These are phyloP conservation scores for Lordiphosa fenestrarum DNA, from an alignment of 2,888 invertebrate genomes.

Conservation along the genomic window DNA sequence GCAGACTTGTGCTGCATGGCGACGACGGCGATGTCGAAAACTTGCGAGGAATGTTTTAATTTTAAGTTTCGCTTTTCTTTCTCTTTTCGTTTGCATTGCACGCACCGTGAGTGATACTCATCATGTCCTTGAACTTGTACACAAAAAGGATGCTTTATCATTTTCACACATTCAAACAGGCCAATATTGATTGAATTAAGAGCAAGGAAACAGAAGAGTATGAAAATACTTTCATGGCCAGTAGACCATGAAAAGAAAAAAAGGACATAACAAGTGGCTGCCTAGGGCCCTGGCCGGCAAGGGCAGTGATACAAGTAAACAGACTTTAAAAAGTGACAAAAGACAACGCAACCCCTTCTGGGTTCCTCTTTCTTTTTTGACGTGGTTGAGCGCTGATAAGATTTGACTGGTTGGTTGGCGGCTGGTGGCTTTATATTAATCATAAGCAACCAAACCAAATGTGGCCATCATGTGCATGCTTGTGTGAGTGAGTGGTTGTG, in stretches of 20 bases:
- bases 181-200: constrained; percentile 58
- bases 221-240: constrained; percentile 63
- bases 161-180: constrained; percentile 44
- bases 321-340: constrained; percentile 26
- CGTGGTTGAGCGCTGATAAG: constrained; percentile 29
- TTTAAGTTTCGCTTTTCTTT: constrained; percentile 40
- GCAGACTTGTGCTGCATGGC: not conserved
- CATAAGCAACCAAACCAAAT: constrained; percentile 23
- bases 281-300: constrained; percentile 1
- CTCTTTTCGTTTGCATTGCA: constrained; percentile 15
- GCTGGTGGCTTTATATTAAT: constrained; percentile 25
- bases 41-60: constrained; percentile 68
- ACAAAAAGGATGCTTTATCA: constrained; percentile 51
- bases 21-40: constrained; percentile 14
- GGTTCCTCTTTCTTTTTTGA: constrained; percentile 7
- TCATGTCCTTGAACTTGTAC: constrained; percentile 52
- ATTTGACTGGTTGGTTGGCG: constrained; percentile 22
- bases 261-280: constrained; percentile 8
- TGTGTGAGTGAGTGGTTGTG: no score
- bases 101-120: constrained; percentile 38
- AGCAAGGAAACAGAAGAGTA: constrained; percentile 16
- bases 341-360: not conserved
- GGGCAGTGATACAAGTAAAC: constrained; percentile 33
- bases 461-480: constrained; percentile 3
- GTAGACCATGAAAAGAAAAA: constrained; percentile 56